Base-by-base conservation (phyloP, 2,888 invertebrate species). In the Pegoplata infirma region DNA sequence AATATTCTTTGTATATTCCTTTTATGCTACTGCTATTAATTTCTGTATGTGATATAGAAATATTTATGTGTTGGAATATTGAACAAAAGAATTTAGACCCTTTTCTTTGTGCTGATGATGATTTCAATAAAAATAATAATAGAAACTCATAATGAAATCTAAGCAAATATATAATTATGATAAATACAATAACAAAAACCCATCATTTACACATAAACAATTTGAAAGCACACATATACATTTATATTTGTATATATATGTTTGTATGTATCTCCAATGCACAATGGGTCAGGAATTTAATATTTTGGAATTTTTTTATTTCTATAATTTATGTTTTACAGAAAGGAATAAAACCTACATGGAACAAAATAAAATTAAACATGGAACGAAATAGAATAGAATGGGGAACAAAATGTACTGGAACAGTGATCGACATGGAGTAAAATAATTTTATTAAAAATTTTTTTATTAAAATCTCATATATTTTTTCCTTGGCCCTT, bases 141-240 rank as follows among this genome's bases (percentile, higher is more conserved):
- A 36, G 56, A 76, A 69, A 76, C 32, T 58, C 44, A 56, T 58
- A 63, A 76, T 69, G 49, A 68, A 76, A 76, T 76, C 75, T 69
- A 56, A 76, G 75, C 75, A 76, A 76, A 76, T 64, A 75, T 56
- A 28, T 44, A 74, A 67, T 67, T 67, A 59, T 74, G 75, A n/a
- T n/a, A n/a, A 61, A 76, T 51, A 63, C 49, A 66, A 63, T 12
- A 47, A 19, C 56, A 63, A 55, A 69, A 53, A 61, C 7, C 25
- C n/a, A 44, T 66, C 19, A 32, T 66, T 66, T 66, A 19, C 55
- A 55, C 46, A 56, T 47, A 53, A 53, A 53, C 46, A 61, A n/a
- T n/a, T n/a, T n/a, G n/a, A n/a, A n/a, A 10, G 47, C 47, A 47
- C 5, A 19, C 49, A 23, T n/a, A n/a, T n/a, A n/a, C n/a, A n/a